Base-by-base conservation (phyloP, 2,888 invertebrate genomes). In the Cinara cedri region DNA sequence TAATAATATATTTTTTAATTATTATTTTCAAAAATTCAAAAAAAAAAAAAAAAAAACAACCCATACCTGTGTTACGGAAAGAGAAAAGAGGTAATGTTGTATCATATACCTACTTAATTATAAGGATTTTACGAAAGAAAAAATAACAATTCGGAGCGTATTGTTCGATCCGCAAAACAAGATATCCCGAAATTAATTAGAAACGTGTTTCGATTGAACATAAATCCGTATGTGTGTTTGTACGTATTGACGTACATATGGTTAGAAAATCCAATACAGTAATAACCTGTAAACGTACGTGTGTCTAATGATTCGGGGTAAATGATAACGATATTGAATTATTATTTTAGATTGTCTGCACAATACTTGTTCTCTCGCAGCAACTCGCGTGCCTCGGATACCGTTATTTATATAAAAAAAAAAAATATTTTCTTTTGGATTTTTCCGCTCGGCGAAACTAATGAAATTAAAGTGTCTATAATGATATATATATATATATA, bases 291-390 rank as follows among this genome's bases (percentile, higher is more conserved):
- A 34, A 34, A 6, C 34, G 34, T 34, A 6, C 34, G 34, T 6
- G 6, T 4, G 34, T 34, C 34, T 34, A 26, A n/a, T n/a, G n/a
- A n/a, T n/a, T n/a, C 8, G 42, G 3, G 16, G 14, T n/a, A 21
- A 1, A 14, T 0, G 3, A n/a, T 4, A 42, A 21, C 21, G 55
- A 24, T 57, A 71, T 71, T 57, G 44, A 10, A 57, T 57, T 21
- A 55, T 44, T 57, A 55, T 44, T 57, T 44, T 44, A 55, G 42
- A 71, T 10, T 71, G 21, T 71, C 19, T 71, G 21, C 24, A 3
- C 14, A 44, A 55, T n/a, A n/a, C n/a, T 71, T 16, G 57, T 71
- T 55, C n/a, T 57, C 11, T 16, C 19, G 10, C 19, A 1, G 9
- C 19, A 19, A 63, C 11, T 63, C 34, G 26, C 34, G 9, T n/a